These are phyloP conservation scores for Diarsia mendica DNA, from an alignment of 2,888 invertebrate genomes.

Conservation along the genomic window DNA sequence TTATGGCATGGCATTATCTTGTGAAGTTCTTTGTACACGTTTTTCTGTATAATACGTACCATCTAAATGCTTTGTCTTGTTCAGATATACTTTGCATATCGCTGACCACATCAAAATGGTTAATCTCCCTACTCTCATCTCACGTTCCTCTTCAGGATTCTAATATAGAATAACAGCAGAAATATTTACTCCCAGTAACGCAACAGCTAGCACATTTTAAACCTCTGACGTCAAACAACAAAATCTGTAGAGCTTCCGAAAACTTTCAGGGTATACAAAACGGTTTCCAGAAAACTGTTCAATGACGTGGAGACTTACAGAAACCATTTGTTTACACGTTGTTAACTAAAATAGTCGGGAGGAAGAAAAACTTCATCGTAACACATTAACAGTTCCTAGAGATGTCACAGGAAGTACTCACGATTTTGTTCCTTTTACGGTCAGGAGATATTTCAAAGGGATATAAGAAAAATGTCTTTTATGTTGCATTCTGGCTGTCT, in stretches of 20 bases:
- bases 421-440: constrained; percentile 64
- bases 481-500: constrained; percentile 56
- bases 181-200: not conserved
- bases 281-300: constrained; percentile 37
- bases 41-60: not conserved
- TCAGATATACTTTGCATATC: not conserved
- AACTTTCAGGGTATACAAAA: constrained; percentile 26
- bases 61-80: not conserved
- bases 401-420: constrained; percentile 64
- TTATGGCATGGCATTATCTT: constrained; percentile 3
- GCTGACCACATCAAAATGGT: not conserved
- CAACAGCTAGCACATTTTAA: not conserved
- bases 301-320: constrained; percentile 49
- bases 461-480: constrained; percentile 50
- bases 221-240: not conserved
- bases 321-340: constrained; percentile 64
- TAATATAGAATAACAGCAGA: not conserved
- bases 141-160: not conserved
- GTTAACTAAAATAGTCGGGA: constrained; percentile 60
- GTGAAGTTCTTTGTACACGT: constrained; percentile 10
- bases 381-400: constrained; percentile 64
- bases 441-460: constrained; percentile 56
- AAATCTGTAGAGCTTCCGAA: constrained; percentile 41
- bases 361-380: constrained; percentile 61
- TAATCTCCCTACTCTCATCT: not conserved